These are phyloP conservation scores for Bombus waltoni DNA, from an alignment of 1,140 invertebrate genomes.

Conservation along the genomic window DNA sequence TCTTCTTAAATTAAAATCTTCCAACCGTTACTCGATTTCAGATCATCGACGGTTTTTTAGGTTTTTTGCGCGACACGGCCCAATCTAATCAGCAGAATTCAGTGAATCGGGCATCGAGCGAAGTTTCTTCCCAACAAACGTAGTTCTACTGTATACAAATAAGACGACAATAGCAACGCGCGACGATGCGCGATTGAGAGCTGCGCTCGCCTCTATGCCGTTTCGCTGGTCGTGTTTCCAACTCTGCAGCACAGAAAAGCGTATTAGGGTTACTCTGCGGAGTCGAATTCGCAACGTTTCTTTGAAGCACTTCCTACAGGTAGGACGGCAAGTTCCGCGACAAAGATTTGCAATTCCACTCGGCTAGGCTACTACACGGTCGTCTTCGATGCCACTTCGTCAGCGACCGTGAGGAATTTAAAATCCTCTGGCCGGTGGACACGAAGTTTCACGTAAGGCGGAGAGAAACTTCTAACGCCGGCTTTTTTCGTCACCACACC, in stretches of 20 bases:
- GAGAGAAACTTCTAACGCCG: neutral
- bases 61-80: too few species aligned
- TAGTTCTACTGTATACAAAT: too few species aligned
- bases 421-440: conserved; percentile 43
- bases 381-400: neutral
- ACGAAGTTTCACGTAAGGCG: conserved; percentile 14
- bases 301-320: neutral
- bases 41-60: too few species aligned
- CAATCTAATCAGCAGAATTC: too few species aligned
- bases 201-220: too few species aligned
- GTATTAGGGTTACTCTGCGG: neutral
- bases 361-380: neutral
- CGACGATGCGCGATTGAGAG: too few species aligned
- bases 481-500: neutral
- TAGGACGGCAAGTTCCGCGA: conserved; percentile 20
- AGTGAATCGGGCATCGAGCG: too few species aligned
- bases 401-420: conserved; percentile 38
- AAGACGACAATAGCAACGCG: too few species aligned
- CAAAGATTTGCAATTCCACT: conserved; percentile 59
- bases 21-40: too few species aligned
- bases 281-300: neutral
- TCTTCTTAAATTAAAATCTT: too few species aligned
- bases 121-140: too few species aligned
- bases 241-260: neutral
- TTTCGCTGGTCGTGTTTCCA: too few species aligned